Conservation (phyloP, 2,797 vertebrate species). For the Pitangus sulphuratus region DNA sequence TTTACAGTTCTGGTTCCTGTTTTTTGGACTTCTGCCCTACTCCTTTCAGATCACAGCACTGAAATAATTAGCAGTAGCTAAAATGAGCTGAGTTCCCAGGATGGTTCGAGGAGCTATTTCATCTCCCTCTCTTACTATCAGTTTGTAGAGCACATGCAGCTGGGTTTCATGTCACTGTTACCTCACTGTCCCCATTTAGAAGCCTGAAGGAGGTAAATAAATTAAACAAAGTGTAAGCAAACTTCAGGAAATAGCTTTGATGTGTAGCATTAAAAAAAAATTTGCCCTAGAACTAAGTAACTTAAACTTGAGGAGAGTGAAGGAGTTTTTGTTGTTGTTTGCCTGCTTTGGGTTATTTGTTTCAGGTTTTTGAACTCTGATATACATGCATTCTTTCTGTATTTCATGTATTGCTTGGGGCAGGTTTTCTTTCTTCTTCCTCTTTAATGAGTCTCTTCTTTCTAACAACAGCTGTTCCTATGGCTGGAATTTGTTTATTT, state of each 20-base stretch:
- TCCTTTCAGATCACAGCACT: background rate
- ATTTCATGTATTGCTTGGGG: background rate
- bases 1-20: background rate
- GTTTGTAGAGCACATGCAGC: fast-evolving
- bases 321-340: background rate
- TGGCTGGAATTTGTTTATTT: background rate
- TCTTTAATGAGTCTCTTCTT: background rate
- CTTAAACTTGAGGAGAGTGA: background rate
- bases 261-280: background rate
- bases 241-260: background rate
- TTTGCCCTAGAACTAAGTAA: background rate
- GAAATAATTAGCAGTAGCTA: background rate
- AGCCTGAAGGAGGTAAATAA: background rate
- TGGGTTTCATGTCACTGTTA: fast-evolving
- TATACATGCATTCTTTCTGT: background rate
- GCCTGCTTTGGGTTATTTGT: background rate
- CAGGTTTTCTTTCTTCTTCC: background rate
- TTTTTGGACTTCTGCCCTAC: background rate
- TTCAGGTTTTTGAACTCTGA: background rate
- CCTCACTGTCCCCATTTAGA: background rate
- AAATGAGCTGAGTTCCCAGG: background rate
- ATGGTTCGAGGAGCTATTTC: background rate
- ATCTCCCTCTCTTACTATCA: background rate
- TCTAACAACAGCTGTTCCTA: background rate
- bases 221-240: background rate